phyloP scores from a whole-genome alignment of 2,797 vertebrate genomes.

The Uromys caudimaculatus region DNA sequence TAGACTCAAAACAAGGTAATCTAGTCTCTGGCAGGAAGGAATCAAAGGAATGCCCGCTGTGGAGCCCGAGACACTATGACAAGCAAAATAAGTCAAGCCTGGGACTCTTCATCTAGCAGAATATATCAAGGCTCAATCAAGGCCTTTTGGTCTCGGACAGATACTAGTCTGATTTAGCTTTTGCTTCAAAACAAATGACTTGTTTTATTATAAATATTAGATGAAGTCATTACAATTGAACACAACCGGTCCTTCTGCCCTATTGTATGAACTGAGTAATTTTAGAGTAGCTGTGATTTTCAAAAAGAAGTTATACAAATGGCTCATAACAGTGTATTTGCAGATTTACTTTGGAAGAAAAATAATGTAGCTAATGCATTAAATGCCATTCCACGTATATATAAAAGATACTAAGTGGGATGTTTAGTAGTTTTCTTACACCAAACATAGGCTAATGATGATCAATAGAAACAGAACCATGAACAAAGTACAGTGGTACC shows the following conservation, averaged over 20 bases:
- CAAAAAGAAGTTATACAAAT: not conserved
- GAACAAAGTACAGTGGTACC: not conserved
- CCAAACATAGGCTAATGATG: not conserved
- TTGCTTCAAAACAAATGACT: not conserved
- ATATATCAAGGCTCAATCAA: too few species aligned
- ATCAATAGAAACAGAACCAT: not conserved
- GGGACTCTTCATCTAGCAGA: too few species aligned
- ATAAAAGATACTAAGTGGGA: constrained; percentile 9
- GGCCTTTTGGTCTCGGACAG: too few species aligned
- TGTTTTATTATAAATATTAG: not conserved
- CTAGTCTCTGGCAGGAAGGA: too few species aligned
- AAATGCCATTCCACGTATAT: not conserved
- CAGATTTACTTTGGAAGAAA: not conserved
- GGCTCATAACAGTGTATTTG: not conserved
- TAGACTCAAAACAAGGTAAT: too few species aligned
- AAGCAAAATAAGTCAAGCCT: too few species aligned
- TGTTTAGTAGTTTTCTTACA: not conserved
- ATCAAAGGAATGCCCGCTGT: too few species aligned
- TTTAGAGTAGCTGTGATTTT: not conserved
- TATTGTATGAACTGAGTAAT: not conserved
- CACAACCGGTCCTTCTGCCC: not conserved
- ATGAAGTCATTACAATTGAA: not conserved
- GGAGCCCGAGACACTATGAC: too few species aligned
- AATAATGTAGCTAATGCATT: not conserved
- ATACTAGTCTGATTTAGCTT: not conserved